phyloP scores from a whole-genome alignment of 1,140 invertebrate genomes.

The Drosophila ambigua region DNA sequence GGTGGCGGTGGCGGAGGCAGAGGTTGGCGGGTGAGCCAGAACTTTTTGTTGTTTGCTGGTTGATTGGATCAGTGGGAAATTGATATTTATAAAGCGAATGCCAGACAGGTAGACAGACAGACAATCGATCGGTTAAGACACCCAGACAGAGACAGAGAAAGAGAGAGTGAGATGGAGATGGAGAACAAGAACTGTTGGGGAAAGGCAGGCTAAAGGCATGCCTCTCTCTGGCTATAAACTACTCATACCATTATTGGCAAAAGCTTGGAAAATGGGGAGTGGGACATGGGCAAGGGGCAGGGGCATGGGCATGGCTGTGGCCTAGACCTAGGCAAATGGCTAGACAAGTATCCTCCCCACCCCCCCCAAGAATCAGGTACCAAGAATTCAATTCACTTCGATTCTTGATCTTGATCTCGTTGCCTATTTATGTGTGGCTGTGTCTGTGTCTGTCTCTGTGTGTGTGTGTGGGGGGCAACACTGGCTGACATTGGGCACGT shows the following conservation, averaged over 20 bases:
- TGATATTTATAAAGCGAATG: constrained; percentile 67
- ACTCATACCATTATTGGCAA: constrained; percentile 10
- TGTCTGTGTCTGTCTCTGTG: too few relatives aligned
- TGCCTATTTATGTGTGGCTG: constrained; percentile 11
- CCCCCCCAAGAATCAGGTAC: constrained; percentile 36
- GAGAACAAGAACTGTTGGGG: constrained; percentile 14
- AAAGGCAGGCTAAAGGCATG: constrained; percentile 3
- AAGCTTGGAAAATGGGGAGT: too few relatives aligned
- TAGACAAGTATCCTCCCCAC: constrained; percentile 18
- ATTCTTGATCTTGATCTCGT: constrained; percentile 57
- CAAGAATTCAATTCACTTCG: constrained; percentile 13
- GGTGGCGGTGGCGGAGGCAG: neutral
- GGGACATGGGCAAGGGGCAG: too few relatives aligned
- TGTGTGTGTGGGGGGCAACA: neutral
- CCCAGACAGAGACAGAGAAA: neutral
- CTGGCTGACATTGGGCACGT: too few relatives aligned
- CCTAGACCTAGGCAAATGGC: constrained; percentile 50
- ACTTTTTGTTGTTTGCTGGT: constrained; percentile 11
- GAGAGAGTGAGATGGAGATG: too few relatives aligned
- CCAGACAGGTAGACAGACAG: constrained; percentile 25
- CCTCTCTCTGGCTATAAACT: neutral
- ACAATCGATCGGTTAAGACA: neutral
- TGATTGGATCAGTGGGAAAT: constrained; percentile 49
- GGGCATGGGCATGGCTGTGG: constrained; percentile 14
- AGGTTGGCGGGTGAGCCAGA: too few relatives aligned